These are phyloP conservation scores for Lydus trimaculatus DNA, from an alignment of 2,888 invertebrate species.

Conservation along the genomic window DNA sequence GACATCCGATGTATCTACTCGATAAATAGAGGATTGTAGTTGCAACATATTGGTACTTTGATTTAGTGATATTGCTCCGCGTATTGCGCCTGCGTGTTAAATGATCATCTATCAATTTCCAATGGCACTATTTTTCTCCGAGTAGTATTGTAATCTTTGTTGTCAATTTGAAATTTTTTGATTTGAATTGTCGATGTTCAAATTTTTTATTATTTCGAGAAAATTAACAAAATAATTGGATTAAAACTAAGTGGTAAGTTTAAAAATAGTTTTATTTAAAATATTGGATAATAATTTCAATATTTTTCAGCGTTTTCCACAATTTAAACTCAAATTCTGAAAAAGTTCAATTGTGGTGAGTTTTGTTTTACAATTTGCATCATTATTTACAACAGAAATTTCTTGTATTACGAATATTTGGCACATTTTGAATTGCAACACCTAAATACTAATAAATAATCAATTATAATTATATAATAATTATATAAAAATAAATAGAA, in stretches of 20 bases:
- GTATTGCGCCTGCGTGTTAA: too few relatives aligned
- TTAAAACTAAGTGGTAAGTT: background rate
- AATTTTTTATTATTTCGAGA: background rate
- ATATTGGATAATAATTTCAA: background rate
- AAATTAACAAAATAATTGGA: background rate
- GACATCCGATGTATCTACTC: too few relatives aligned
- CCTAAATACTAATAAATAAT: conserved; percentile 9
- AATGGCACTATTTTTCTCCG: too few relatives aligned
- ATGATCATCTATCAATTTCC: too few relatives aligned
- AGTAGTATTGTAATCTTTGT: too few relatives aligned
- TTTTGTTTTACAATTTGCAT: background rate
- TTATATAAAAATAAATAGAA: background rate
- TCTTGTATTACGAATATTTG: conserved; percentile 26
- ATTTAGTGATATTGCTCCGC: too few relatives aligned
- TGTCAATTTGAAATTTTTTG: background rate
- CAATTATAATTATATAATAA: too few relatives aligned
- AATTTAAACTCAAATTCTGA: background rate
- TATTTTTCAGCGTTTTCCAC: background rate
- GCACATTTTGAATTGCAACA: conserved; percentile 33
- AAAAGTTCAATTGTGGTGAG: background rate
- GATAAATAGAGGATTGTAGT: too few relatives aligned
- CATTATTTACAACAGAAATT: background rate
- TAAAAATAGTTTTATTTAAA: background rate
- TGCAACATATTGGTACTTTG: too few relatives aligned
- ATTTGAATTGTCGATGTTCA: background rate